Evolutionary conservation across 2,113 vertebrate genomes (phyloP).

Genomic region (Cercopithecus mona): DNA sequence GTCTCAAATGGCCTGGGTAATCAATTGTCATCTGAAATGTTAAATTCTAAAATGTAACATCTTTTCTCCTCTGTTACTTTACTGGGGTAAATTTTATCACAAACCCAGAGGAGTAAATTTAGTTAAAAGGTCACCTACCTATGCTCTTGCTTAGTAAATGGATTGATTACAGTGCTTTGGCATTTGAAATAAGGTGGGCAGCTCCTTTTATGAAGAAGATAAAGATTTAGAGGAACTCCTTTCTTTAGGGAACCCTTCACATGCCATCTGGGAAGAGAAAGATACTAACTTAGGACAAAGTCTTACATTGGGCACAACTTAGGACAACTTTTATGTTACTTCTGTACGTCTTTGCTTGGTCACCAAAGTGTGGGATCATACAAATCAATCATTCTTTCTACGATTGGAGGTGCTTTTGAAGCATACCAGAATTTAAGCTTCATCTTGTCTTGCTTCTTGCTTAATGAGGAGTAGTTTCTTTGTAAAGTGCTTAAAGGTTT

Average conservation of each 20-base stretch:
- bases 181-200: constrained; percentile 41
- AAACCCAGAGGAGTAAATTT: constrained; percentile 44
- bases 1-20: not conserved
- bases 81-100: constrained; percentile 37
- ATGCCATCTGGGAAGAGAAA: not conserved
- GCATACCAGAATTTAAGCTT: not conserved
- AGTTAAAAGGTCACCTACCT: constrained; percentile 46
- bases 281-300: not conserved
- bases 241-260: not conserved
- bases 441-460: constrained; percentile 39
- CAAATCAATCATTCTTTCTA: not conserved
- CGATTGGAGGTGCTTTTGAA: constrained; percentile 12
- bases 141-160: constrained; percentile 11
- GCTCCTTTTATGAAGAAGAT: not conserved
- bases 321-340: not conserved
- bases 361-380: not conserved
- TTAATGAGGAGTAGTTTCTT: constrained; percentile 56
- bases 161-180: constrained; percentile 44
- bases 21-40: constrained; percentile 40
- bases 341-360: not conserved
- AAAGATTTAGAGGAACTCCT: constrained; percentile 1
- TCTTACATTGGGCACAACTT: not conserved
- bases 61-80: constrained; percentile 21
- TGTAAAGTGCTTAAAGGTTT: constrained; percentile 60
- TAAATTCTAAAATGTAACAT: constrained; percentile 22